These are phyloP conservation scores for Deroplatys truncata DNA, from an alignment of 2,888 invertebrate genomes.

Conservation along the genomic window DNA sequence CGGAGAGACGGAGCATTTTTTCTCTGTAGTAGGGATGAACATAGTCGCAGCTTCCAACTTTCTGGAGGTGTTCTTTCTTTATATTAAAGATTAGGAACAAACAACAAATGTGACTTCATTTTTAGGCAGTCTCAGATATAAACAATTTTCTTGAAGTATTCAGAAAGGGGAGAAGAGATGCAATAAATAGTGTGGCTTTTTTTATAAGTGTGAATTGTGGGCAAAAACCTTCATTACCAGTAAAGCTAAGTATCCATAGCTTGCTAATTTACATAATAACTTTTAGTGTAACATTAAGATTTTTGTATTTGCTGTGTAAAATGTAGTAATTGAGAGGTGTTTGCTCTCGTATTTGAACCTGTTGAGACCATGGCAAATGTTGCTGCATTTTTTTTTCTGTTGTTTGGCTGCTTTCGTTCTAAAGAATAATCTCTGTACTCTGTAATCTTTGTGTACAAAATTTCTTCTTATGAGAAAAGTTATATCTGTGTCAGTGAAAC, in stretches of 20 bases:
- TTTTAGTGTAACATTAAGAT: not conserved
- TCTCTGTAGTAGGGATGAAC: not conserved
- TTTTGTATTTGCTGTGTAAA: not conserved
- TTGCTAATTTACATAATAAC: too few relatives aligned
- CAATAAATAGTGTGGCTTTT: not conserved
- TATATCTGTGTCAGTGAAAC: not conserved
- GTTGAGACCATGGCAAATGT: not conserved
- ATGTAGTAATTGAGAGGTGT: not conserved
- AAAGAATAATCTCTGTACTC: too few relatives aligned
- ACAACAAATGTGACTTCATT: not conserved
- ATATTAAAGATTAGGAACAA: not conserved
- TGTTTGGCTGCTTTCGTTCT: too few relatives aligned
- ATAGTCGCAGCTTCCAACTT: not conserved
- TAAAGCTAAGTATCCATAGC: not conserved
- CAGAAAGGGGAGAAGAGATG: not conserved
- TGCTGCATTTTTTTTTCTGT: not conserved
- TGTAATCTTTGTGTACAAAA: not conserved
- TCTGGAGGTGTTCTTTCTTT: not conserved
- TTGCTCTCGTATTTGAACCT: too few relatives aligned
- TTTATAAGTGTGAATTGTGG: not conserved
- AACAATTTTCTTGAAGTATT: not conserved
- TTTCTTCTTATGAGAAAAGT: not conserved
- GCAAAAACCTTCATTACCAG: not conserved
- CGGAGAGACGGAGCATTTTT: not conserved
- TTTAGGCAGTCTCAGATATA: not conserved